These are phyloP conservation scores for Orientallactaga bullata DNA, from an alignment of 2,113 vertebrate genomes.

Conservation along the genomic window DNA sequence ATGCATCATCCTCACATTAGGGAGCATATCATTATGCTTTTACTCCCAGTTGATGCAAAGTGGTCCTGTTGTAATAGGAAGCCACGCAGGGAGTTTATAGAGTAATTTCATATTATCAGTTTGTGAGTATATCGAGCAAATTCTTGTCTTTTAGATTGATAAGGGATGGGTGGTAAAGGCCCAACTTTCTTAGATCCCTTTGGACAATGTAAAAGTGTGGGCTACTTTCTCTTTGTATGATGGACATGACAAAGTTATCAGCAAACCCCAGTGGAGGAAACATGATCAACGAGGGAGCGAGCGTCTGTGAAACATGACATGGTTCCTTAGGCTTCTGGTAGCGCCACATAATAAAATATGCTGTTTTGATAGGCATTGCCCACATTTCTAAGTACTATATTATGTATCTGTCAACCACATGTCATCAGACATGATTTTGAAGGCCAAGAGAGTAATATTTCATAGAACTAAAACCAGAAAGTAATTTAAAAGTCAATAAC, in stretches of 20 bases:
- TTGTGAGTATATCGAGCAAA: background rate
- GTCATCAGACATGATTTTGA: constrained; percentile 69
- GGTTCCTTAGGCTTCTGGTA: constrained; percentile 41
- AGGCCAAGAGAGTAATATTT: constrained; percentile 67
- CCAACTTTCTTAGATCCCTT: constrained; percentile 25
- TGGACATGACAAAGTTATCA: constrained; percentile 61
- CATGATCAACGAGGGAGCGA: constrained; percentile 54
- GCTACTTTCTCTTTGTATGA: constrained; percentile 51
- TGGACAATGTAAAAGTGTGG: constrained; percentile 17
- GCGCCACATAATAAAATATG: constrained; percentile 60
- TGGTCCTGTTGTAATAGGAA: constrained; percentile 55
- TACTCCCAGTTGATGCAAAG: constrained; percentile 73
- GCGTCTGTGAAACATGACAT: constrained; percentile 44
- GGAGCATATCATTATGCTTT: constrained; percentile 66
- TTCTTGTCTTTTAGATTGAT: constrained; percentile 1
- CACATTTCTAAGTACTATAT: constrained; percentile 64
- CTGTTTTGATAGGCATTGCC: constrained; percentile 58
- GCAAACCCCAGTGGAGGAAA: constrained; percentile 47
- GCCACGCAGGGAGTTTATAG: background rate
- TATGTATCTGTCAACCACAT: constrained; percentile 41
- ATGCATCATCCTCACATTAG: constrained; percentile 57
- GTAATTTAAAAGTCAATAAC: constrained; percentile 73
- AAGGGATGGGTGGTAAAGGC: background rate
- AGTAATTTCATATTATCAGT: constrained; percentile 32
- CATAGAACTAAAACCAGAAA: constrained; percentile 60